phyloP scores from a whole-genome alignment of 2,888 invertebrate genomes.

The Lobophora halterata region DNA sequence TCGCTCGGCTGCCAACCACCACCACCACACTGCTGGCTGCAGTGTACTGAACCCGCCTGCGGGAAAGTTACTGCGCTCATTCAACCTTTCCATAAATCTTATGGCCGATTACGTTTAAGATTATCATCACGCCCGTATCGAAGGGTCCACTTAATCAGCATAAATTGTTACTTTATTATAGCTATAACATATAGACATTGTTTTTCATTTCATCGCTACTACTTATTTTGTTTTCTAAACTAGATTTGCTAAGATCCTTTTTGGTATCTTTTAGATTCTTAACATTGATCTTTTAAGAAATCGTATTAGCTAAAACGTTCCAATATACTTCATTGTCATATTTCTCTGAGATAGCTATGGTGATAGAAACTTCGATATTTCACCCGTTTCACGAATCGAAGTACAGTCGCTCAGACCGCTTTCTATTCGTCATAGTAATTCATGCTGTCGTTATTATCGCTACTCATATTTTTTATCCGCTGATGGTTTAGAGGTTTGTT shows the following conservation, averaged over 20 bases:
- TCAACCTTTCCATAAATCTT: constrained; percentile 35
- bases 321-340: constrained; percentile 25
- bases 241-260: neutral
- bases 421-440: constrained; percentile 56
- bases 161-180: constrained; percentile 19
- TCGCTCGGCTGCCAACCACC: constrained; percentile 32
- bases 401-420: constrained; percentile 41
- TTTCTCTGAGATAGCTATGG: constrained; percentile 26
- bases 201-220: constrained; percentile 6
- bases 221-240: constrained; percentile 2
- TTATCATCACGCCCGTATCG: constrained; percentile 30
- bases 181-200: constrained; percentile 7
- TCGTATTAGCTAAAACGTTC: constrained; percentile 23
- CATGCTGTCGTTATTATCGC: constrained; percentile 49
- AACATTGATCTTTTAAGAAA: constrained; percentile 17
- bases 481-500: constrained; percentile 48
- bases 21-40: constrained; percentile 6
- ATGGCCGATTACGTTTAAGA: constrained; percentile 21
- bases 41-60: constrained; percentile 17
- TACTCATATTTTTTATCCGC: constrained; percentile 43
- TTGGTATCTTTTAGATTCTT: neutral
- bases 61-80: constrained; percentile 36
- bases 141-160: constrained; percentile 20
- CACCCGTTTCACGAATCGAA: constrained; percentile 37
- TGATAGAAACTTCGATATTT: constrained; percentile 29